These are phyloP conservation scores for Petrocephalus schoutedeni DNA, from an alignment of 2,797 vertebrate species.

Conservation along the genomic window DNA sequence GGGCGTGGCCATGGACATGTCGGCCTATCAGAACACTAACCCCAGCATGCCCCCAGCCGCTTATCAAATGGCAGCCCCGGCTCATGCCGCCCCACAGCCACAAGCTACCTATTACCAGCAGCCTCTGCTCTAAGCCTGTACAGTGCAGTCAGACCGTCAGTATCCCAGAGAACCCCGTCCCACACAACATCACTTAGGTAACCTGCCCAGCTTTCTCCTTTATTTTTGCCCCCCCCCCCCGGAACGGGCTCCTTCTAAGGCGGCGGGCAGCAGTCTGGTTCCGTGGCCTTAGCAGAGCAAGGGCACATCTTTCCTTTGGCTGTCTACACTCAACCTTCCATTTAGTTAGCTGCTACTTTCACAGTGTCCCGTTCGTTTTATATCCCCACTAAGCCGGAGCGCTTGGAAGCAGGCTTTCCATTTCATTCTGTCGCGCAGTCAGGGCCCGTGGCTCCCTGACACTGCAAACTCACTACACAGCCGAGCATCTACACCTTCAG, in stretches of 20 bases:
- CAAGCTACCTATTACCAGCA: slow-evolving; percentile 81
- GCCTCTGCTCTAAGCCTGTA: slow-evolving; percentile 74
- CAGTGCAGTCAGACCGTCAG: slow-evolving; percentile 18
- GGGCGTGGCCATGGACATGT: slow-evolving; percentile 73
- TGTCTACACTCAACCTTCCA: background rate
- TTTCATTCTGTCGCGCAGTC: background rate
- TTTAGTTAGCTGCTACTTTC: slow-evolving; percentile 1
- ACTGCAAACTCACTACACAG: background rate
- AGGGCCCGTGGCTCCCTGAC: background rate
- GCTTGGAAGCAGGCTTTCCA: background rate
- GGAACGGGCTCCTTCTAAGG: too few species aligned
- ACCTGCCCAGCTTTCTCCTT: slow-evolving; percentile 21
- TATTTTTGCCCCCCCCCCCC: background rate
- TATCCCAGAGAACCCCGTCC: slow-evolving; percentile 30
- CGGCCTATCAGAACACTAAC: slow-evolving; percentile 72
- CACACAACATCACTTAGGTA: slow-evolving; percentile 30
- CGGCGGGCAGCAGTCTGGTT: too few species aligned
- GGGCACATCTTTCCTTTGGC: background rate
- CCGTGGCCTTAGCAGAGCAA: background rate
- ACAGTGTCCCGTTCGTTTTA: background rate
- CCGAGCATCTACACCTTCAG: background rate
- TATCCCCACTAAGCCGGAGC: background rate
- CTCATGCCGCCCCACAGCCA: slow-evolving; percentile 66
- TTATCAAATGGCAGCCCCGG: slow-evolving; percentile 64
- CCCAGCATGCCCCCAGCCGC: slow-evolving; percentile 65